phyloP scores from a whole-genome alignment of 2,888 invertebrate genomes.

The Trichopria drosophilae region DNA sequence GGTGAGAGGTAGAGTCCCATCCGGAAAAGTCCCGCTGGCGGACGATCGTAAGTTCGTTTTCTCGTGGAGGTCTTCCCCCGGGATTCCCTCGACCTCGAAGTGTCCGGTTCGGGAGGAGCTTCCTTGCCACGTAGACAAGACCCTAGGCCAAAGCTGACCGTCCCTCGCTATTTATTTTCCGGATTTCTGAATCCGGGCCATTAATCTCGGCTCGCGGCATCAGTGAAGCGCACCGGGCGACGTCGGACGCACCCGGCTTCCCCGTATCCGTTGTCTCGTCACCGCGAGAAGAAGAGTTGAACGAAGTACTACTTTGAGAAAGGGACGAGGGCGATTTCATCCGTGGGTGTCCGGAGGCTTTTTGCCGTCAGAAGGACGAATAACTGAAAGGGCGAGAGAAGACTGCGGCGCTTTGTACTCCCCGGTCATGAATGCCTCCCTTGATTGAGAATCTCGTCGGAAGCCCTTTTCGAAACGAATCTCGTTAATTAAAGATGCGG shows the following conservation, averaged over 20 bases:
- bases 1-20: slow-evolving; percentile 17
- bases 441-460: slow-evolving; percentile 53
- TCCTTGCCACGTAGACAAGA: slow-evolving; percentile 39
- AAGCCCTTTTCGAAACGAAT: slow-evolving; percentile 38
- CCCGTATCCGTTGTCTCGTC: slow-evolving; percentile 40
- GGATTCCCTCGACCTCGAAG: slow-evolving; percentile 13
- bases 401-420: slow-evolving; percentile 40
- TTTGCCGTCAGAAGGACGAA: no score
- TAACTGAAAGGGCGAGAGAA: slow-evolving; percentile 22
- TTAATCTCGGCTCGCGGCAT: slow-evolving; percentile 56
- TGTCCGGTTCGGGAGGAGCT: slow-evolving; percentile 25
- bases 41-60: slow-evolving; percentile 30
- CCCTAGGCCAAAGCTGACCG: slow-evolving; percentile 39
- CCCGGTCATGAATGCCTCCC: slow-evolving; percentile 48
- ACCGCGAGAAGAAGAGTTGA: slow-evolving; percentile 29
- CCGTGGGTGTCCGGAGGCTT: no score
- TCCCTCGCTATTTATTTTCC: slow-evolving; percentile 57
- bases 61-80: slow-evolving; percentile 17
- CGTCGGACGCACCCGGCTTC: slow-evolving; percentile 52
- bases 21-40: slow-evolving; percentile 24
- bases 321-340: slow-evolving; percentile 3
- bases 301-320: slow-evolving; percentile 10
- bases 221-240: slow-evolving; percentile 57
- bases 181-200: slow-evolving; percentile 58
- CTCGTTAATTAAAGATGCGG: slow-evolving; percentile 55